Evolutionary conservation across 2,797 vertebrate species (phyloP), one percentile per base, ranked within the genome.

Genomic region (Anolis apletophallus): DNA sequence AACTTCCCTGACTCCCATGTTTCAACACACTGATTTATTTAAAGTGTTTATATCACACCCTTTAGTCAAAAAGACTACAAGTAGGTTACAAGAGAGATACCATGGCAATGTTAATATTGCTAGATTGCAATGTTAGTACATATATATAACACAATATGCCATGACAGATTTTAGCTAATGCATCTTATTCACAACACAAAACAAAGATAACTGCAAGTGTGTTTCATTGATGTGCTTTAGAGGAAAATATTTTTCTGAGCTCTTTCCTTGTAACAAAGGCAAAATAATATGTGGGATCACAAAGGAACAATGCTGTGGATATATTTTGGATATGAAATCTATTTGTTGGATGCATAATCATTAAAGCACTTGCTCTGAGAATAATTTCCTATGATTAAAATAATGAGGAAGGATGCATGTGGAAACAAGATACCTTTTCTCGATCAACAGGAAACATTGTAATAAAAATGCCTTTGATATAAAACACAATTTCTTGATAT

Each of bases 401-500:
- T 55, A 68, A 61, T 2, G 8, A 29, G n/a, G 74, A 85, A 1
- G 64, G 78, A 83, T 55, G 50, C 73, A 81, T 84, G 14, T 0
- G 0, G 23, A 75, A 86, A 68, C 68, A 0, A 54, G 13, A 76
- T 6, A 32, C 69, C 85, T 81, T 72, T 36, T 50, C 26, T 54
- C 55, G 36, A 29, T 72, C 50, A 75, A 88, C 85, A 83, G 10
- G 10, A 89, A 26, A 2, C 67, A 36, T 55, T 46, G 34, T 81
- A 21, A 68, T 17, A 29, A 13, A 26, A 68, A 69, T 9, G 29
- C 17, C 21, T 69, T 76, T 76, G 36, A 32, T 61, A 34, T 68
- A 54, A 68, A 87, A 83, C 69, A 32, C 55, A 57, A 23, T 69
- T 68, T 74, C 5, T 72, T 46, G 46, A 40, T 50, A 29, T 1